Percentiles rank a stretch among this genome's conserved stretches.
Evolutionary conservation across 1,140 invertebrate genomes (phyloP).

Genomic region (Macrosteles quadrilineatus): DNA sequence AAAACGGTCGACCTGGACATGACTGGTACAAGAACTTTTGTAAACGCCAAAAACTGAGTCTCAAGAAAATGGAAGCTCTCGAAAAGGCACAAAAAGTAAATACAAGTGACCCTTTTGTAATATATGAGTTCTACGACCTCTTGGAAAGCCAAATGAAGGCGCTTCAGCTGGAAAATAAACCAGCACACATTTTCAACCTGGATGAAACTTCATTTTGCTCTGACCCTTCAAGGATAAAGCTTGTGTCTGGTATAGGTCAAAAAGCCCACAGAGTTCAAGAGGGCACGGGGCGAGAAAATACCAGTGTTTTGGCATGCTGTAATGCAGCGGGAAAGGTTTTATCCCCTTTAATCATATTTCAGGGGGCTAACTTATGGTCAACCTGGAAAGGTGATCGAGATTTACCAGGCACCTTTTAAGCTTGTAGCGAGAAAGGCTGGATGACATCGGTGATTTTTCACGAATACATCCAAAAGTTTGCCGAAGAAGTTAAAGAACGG

Average conservation of each 20-base stretch:
- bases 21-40: conserved; percentile 1
- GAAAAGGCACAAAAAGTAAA: conserved; percentile 14
- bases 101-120: conserved; percentile 37
- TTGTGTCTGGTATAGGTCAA: conserved; percentile 25
- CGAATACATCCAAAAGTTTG: too few species aligned
- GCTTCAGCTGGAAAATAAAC: conserved; percentile 35
- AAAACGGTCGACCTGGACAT: background rate
- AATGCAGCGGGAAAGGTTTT: conserved; percentile 21
- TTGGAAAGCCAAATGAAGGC: conserved; percentile 16
- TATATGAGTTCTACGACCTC: conserved; percentile 37
- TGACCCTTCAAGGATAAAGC: conserved; percentile 26
- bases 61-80: conserved; percentile 18
- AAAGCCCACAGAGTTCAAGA: conserved; percentile 26
- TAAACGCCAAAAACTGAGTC: conserved; percentile 13
- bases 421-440: conserved; percentile 30
- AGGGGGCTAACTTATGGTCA: conserved; percentile 16
- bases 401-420: conserved; percentile 32
- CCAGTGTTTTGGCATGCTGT: conserved; percentile 30
- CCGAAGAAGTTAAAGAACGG: conserved; percentile 23
- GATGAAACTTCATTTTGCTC: conserved; percentile 33
- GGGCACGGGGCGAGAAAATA: conserved; percentile 29
- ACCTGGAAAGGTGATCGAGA: conserved; percentile 27
- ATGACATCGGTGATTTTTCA: conserved; percentile 31
- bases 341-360: conserved; percentile 32
- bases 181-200: conserved; percentile 34